Evolutionary conservation across 2,888 invertebrate genomes (phyloP).

Genomic region (Megalurothrips usitatus): DNA sequence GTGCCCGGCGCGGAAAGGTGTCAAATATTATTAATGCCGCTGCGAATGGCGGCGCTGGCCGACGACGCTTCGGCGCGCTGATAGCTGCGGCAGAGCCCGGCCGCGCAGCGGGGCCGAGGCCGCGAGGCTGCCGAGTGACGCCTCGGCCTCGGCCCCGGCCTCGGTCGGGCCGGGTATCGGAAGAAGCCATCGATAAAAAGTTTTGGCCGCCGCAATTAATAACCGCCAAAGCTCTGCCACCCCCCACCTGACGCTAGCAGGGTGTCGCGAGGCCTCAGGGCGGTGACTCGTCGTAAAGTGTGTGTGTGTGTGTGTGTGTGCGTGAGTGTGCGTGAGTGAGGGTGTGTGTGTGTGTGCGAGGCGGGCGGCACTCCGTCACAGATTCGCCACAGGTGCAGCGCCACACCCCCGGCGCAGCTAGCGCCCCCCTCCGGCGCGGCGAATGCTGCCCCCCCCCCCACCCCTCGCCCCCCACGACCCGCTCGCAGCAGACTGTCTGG

Average conservation of each 20-base stretch:
- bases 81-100: too few relatives aligned
- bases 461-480: neutral
- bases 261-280: too few relatives aligned
- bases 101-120: too few relatives aligned
- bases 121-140: too few relatives aligned
- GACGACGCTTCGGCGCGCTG: neutral
- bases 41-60: neutral
- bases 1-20: neutral
- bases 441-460: neutral
- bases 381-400: neutral
- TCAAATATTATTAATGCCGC: neutral
- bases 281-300: too few relatives aligned
- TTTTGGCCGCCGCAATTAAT: neutral
- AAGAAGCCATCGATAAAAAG: neutral
- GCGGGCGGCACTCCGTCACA: neutral
- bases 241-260: too few relatives aligned
- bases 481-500: neutral
- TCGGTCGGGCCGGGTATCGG: too few relatives aligned
- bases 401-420: neutral
- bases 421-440: neutral
- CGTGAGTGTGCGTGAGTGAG: too few relatives aligned
- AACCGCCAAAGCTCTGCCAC: neutral
- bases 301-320: too few relatives aligned
- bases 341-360: too few relatives aligned
- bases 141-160: too few relatives aligned